These are phyloP conservation scores for Hydra vulgaris DNA, from an alignment of 30 jellyfish, hydroid and myxozoan genomes.

Conservation along the genomic window DNA sequence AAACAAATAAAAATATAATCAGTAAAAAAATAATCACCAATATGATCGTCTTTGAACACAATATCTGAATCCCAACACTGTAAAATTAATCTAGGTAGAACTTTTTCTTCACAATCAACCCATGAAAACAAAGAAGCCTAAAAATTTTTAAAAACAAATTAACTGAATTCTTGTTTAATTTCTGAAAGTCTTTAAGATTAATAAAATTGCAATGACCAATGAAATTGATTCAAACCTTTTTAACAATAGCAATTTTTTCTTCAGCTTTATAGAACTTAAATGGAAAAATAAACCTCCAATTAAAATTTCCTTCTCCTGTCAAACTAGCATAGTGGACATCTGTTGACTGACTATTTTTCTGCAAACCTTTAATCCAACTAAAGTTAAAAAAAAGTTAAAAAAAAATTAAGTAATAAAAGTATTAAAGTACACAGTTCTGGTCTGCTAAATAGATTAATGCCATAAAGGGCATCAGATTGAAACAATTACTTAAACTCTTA, in stretches of 20 bases:
- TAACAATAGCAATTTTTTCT: constrained; percentile 16
- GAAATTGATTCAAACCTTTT: no score
- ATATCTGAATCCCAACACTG: constrained; percentile 36
- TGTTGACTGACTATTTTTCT: neutral
- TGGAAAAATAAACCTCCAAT: constrained; percentile 33
- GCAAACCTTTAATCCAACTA: neutral
- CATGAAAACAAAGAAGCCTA: neutral
- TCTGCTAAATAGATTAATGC: no score
- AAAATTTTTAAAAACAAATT: neutral
- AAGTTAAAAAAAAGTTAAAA: no score
- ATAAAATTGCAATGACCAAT: no score
- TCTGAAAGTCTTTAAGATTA: no score
- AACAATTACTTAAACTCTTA: no score
- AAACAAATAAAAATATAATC: neutral
- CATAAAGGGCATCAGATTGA: no score
- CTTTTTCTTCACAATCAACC: constrained; percentile 7
- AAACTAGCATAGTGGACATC: neutral
- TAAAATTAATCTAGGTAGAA: constrained; percentile 7
- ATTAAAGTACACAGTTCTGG: no score
- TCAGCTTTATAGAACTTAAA: constrained; percentile 24
- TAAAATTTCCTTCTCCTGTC: constrained; percentile 2
- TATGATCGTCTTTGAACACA: constrained; percentile 27
- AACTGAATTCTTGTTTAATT: no score
- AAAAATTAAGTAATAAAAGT: no score
- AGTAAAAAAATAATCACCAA: constrained; percentile 8